Percentiles rank a stretch among this genome's conserved stretches.
Conservation (phyloP, 2,888 invertebrate species). For the Oasisia sp. region DNA sequence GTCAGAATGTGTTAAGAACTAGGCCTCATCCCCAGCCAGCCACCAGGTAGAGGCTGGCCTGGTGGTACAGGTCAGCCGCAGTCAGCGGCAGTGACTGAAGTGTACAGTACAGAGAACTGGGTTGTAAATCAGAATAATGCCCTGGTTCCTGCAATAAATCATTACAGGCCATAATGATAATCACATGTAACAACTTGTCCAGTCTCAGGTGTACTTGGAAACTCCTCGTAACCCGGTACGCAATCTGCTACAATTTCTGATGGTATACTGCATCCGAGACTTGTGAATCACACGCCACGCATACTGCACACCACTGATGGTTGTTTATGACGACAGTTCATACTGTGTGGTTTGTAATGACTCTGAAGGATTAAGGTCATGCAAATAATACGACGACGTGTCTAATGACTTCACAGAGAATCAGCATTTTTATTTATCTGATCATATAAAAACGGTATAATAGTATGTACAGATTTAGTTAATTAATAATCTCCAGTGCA, state of each 20-base stretch:
- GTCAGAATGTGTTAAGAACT: background rate
- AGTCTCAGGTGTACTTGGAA: background rate
- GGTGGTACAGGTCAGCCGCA: too few species aligned
- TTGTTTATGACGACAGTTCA: background rate
- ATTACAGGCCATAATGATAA: background rate
- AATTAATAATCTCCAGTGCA: background rate
- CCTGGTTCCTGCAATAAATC: background rate
- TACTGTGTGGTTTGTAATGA: background rate
- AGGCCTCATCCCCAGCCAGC: background rate
- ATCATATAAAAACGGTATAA: too few species aligned
- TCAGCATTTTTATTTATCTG: too few species aligned
- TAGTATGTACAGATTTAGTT: too few species aligned
- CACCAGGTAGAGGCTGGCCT: too few species aligned
- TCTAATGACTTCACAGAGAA: too few species aligned
- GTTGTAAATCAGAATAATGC: conserved; percentile 17
- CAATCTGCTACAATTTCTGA: background rate
- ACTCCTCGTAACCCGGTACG: background rate
- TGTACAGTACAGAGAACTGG: background rate
- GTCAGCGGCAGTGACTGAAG: background rate
- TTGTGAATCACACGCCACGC: background rate
- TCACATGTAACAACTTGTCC: background rate
- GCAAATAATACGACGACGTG: too few species aligned
- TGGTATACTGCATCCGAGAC: background rate
- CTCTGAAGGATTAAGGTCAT: too few species aligned
- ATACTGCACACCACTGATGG: background rate